Evolutionary conservation across 2,113 vertebrate genomes (phyloP).

Genomic region (Lanius ludovicianus): DNA sequence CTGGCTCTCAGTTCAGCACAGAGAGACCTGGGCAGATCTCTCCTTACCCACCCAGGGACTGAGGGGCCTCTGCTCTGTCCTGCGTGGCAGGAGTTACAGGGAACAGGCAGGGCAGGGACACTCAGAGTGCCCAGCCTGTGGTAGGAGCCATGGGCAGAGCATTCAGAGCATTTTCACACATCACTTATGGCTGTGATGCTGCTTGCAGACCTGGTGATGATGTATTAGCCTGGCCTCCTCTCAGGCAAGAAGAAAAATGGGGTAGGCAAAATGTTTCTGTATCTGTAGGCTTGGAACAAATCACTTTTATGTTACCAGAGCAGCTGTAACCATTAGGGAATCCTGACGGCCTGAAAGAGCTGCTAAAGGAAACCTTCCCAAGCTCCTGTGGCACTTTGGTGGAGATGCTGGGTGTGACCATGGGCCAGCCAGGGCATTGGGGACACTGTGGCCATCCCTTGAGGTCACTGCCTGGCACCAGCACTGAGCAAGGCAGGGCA

Average conservation of each 20-base stretch:
- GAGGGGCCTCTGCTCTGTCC: not conserved
- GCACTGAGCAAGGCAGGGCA: not conserved
- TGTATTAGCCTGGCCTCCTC: not conserved
- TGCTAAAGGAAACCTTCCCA: not conserved
- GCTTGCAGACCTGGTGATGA: not conserved
- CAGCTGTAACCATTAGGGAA: not conserved
- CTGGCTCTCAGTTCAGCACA: not conserved
- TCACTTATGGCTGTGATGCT: not conserved
- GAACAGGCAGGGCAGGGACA: not conserved
- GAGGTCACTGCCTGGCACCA: not conserved
- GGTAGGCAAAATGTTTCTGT: constrained; percentile 12
- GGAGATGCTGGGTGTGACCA: not conserved
- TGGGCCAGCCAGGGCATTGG: rapidly evolving
- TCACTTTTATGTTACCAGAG: not conserved
- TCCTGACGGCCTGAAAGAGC: not conserved
- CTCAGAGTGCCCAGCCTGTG: rapidly evolving
- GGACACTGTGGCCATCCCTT: not conserved
- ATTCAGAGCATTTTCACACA: not conserved
- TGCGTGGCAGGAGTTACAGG: rapidly evolving
- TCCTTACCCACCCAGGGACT: rapidly evolving
- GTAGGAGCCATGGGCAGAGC: rapidly evolving
- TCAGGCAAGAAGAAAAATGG: constrained; percentile 7
- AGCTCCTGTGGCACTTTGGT: rapidly evolving
- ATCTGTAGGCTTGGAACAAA: not conserved
- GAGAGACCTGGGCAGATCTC: not conserved